phyloP scores from a whole-genome alignment of 2,113 vertebrate species.

The Canis aureus region DNA sequence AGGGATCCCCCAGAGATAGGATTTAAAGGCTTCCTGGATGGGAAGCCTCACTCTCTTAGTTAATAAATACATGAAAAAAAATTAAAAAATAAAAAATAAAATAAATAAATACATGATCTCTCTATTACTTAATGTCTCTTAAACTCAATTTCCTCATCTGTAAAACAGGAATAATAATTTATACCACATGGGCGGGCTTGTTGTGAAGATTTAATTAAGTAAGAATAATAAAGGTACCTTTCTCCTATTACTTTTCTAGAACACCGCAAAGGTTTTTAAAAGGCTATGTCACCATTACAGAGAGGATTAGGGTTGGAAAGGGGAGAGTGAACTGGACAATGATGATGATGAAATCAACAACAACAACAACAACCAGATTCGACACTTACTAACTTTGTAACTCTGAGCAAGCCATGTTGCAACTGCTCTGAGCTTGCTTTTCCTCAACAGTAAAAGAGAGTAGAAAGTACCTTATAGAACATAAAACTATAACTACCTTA shows the following conservation, averaged over 20 bases:
- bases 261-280: background rate
- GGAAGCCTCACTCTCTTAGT: background rate
- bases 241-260: background rate
- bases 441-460: background rate
- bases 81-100: no score
- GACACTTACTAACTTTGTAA: background rate
- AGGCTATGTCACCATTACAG: background rate
- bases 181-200: background rate
- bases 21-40: background rate
- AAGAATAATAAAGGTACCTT: constrained; percentile 32
- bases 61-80: background rate
- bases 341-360: background rate
- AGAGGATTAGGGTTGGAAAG: background rate
- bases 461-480: background rate
- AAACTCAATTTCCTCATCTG: background rate
- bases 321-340: background rate
- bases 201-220: background rate
- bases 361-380: background rate
- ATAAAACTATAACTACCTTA: background rate
- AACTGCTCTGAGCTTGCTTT: background rate
- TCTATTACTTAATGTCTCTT: background rate
- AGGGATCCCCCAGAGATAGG: background rate
- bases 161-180: background rate
- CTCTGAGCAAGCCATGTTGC: background rate
- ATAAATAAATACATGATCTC: background rate